Base-by-base conservation (phyloP, 2,797 vertebrate species). In the Hypotaenidia philippensis region DNA sequence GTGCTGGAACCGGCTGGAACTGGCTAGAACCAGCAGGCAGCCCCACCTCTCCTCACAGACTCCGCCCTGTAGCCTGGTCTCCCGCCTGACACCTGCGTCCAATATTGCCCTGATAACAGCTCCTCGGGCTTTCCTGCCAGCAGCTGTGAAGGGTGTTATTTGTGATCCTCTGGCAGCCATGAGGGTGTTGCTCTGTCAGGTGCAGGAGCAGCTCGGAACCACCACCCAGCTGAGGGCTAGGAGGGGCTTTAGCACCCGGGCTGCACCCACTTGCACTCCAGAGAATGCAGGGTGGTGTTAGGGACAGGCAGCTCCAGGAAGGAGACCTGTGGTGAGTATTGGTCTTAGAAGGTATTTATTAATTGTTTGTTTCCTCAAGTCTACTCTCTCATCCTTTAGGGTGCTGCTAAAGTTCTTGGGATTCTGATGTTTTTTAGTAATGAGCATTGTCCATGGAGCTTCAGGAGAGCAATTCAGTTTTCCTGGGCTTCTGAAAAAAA, bases 241-340 rank as follows among this genome's bases (percentile, higher is more conserved):
- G 16, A 1, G 12, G 10, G 52, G 10, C 29, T 1, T 20, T 12
- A 14, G 14, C 3, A 0, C 20, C 10, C 4, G 21, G 18, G 29
- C 11, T 27, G 22, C 3, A 3, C 16, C 12, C 3, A 2, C 4
- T 8, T 9, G 14, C 2, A 2, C 38, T 56, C 10, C 11, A 5
- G 25, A 5, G 23, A 3, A 1, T 0, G 4, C 2, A 9, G 10
- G 23, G 21, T 11, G 20, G 4, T 11, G 19, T 0, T 6, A 7
- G 22, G 21, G 3, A 4, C 10, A 26, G 31, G 4, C 13, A 21
- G 40, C 36, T 34, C 52, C 0, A 1, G 11, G 26, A 47, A 52
- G 47, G 36, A 61, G 10, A 10, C 14, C 15, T 16, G 27, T 5
- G 10, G 56, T 83, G 36, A 69, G n/a, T 36, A 13, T 40, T 13